Conservation (phyloP, 1,140 invertebrate species). For the Protaetia brevitarsis region DNA sequence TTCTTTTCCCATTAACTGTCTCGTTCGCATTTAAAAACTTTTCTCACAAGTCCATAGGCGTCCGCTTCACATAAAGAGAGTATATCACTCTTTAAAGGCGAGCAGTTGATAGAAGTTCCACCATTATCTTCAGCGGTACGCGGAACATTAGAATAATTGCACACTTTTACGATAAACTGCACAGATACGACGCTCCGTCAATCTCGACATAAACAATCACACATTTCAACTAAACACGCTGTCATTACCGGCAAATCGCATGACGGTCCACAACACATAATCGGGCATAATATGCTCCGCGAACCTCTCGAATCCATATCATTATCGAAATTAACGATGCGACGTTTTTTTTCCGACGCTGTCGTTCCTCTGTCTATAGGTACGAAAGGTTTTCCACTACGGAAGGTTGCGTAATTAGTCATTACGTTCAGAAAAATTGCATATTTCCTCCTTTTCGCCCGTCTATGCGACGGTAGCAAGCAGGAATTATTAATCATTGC, state of each 20-base stretch:
- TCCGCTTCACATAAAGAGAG: no score
- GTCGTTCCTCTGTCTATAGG: neutral
- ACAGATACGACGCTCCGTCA: neutral
- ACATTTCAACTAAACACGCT: neutral
- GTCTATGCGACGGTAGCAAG: neutral
- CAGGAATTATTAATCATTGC: slow-evolving; percentile 6
- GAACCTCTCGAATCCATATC: slow-evolving; percentile 14
- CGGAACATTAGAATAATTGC: slow-evolving; percentile 10
- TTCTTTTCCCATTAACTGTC: no score
- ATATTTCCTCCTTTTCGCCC: neutral
- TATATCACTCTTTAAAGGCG: no score
- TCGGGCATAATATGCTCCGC: slow-evolving; percentile 8
- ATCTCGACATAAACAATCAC: slow-evolving; percentile 14
- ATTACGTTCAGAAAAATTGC: slow-evolving; percentile 17
- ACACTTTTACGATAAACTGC: neutral
- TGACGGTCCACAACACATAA: slow-evolving; percentile 14
- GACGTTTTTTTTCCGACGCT: slow-evolving; percentile 2
- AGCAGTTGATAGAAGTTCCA: neutral
- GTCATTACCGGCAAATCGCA: slow-evolving; percentile 13
- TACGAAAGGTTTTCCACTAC: slow-evolving; percentile 10
- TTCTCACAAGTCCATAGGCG: no score
- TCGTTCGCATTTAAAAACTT: no score
- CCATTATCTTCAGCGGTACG: neutral
- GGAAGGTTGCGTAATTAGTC: slow-evolving; percentile 15
- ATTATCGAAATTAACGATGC: slow-evolving; percentile 21